phyloP scores from a whole-genome alignment of 2,797 vertebrate genomes.

The Kryptolebias ocellatus region DNA sequence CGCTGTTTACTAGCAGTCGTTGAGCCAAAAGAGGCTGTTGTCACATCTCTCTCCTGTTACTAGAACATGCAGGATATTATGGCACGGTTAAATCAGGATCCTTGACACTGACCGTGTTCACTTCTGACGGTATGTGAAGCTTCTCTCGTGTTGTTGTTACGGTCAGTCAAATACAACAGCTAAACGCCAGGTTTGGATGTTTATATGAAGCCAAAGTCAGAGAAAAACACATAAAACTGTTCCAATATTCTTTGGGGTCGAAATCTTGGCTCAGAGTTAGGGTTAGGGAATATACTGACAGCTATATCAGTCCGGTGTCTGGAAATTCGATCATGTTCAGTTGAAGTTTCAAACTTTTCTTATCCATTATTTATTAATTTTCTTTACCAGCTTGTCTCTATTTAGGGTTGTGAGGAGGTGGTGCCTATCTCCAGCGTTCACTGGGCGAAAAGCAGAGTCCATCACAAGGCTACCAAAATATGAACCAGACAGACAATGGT shows the following conservation, averaged over 20 bases:
- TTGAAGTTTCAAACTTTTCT: too few species aligned
- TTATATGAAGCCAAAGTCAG: background rate
- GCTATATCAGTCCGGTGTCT: too few species aligned
- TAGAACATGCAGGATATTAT: slow-evolving; percentile 39
- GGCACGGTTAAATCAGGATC: slow-evolving; percentile 50
- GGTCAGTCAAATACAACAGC: slow-evolving; percentile 8
- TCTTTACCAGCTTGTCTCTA: too few species aligned
- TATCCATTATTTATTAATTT: too few species aligned
- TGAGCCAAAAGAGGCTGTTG: slow-evolving; percentile 34
- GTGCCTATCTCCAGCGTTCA: too few species aligned
- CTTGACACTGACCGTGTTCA: slow-evolving; percentile 39
- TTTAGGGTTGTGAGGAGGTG: too few species aligned
- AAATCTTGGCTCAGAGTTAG: background rate
- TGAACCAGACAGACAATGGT: too few species aligned
- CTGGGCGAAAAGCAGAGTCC: too few species aligned
- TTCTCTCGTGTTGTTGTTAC: slow-evolving; percentile 1
- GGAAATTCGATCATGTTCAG: too few species aligned
- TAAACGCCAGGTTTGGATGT: slow-evolving; percentile 14
- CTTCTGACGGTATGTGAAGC: slow-evolving; percentile 26
- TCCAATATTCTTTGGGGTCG: background rate
- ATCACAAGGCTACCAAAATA: too few species aligned
- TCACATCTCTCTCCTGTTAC: slow-evolving; percentile 30
- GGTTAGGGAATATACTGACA: too few species aligned
- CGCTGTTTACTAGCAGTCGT: slow-evolving; percentile 43
- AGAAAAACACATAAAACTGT: background rate